Evolutionary conservation across 2,888 invertebrate genomes (phyloP).

Genomic region (Eupsilia transversa): DNA sequence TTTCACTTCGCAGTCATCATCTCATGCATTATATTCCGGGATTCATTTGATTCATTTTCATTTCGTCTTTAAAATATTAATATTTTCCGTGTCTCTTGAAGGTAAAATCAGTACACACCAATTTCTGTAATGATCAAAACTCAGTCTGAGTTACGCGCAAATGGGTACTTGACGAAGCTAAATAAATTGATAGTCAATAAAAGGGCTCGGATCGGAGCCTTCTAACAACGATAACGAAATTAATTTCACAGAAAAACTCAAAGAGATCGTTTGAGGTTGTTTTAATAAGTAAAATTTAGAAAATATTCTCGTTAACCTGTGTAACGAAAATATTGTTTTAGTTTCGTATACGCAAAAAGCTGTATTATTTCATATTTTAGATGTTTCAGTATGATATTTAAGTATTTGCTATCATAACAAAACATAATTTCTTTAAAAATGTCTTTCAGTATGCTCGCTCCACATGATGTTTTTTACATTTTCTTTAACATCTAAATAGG

Average conservation of each 20-base stretch:
- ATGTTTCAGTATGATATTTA: too few relatives aligned
- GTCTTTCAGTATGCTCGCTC: too few relatives aligned
- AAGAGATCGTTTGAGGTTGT: constrained; percentile 42
- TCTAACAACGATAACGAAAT: constrained; percentile 52
- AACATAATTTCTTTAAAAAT: not conserved
- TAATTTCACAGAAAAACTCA: constrained; percentile 49
- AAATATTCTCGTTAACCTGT: constrained; percentile 23
- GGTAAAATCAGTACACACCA: constrained; percentile 28
- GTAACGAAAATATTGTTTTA: constrained; percentile 14
- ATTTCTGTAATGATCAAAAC: constrained; percentile 56
- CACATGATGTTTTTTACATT: not conserved
- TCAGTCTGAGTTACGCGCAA: constrained; percentile 47
- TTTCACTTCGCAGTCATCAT: constrained; percentile 28
- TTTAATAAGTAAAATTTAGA: constrained; percentile 37
- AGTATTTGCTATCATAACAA: not conserved
- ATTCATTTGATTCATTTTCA: constrained; percentile 3
- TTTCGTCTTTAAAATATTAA: constrained; percentile 14
- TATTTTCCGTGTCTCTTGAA: constrained; percentile 28
- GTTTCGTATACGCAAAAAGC: not conserved
- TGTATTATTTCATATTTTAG: not conserved
- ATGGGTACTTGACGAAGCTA: constrained; percentile 60
- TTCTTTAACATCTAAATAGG: too few relatives aligned
- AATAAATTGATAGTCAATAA: constrained; percentile 63
- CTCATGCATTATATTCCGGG: constrained; percentile 19
- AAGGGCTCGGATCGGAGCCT: constrained; percentile 43